A percentile compares a stretch with the other conserved stretches of the same genome.
Evolutionary conservation across 2,113 vertebrate genomes (phyloP).

Genomic region (Colinus virginianus): DNA sequence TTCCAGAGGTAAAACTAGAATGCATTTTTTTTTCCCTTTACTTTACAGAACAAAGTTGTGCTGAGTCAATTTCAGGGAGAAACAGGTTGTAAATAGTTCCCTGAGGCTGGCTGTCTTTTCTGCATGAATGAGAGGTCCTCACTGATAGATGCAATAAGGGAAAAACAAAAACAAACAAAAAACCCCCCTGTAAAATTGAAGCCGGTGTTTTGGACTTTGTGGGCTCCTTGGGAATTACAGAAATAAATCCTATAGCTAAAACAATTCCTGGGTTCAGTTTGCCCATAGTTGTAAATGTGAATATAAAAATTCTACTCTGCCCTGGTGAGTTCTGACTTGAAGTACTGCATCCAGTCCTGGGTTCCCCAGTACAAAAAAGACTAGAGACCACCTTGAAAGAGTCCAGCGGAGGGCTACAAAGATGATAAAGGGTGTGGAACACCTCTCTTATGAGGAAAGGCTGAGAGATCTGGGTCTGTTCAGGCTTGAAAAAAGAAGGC

Average conservation of each 20-base stretch:
- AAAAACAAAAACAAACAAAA: neutral
- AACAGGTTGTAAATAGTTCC: neutral
- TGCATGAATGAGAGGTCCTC: neutral
- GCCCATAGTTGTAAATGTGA: neutral
- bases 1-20: neutral
- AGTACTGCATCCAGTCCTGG: too few relatives aligned
- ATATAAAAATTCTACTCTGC: neutral
- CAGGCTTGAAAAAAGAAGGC: too few relatives aligned
- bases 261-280: neutral
- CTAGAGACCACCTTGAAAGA: too few relatives aligned
- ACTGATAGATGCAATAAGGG: accelerated
- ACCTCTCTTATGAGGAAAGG: too few relatives aligned
- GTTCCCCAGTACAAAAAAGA: too few relatives aligned
- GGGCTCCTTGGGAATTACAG: neutral
- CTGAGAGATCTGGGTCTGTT: too few relatives aligned
- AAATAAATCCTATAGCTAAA: neutral
- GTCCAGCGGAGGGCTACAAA: too few relatives aligned
- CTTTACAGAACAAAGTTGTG: neutral
- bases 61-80: neutral
- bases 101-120: neutral
- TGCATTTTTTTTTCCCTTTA: neutral
- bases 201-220: neutral
- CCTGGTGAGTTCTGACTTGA: too few relatives aligned
- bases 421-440: too few relatives aligned
- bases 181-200: neutral